These are phyloP conservation scores for Benthosema pterotum DNA, from an alignment of 2,797 vertebrate species.

Conservation along the genomic window DNA sequence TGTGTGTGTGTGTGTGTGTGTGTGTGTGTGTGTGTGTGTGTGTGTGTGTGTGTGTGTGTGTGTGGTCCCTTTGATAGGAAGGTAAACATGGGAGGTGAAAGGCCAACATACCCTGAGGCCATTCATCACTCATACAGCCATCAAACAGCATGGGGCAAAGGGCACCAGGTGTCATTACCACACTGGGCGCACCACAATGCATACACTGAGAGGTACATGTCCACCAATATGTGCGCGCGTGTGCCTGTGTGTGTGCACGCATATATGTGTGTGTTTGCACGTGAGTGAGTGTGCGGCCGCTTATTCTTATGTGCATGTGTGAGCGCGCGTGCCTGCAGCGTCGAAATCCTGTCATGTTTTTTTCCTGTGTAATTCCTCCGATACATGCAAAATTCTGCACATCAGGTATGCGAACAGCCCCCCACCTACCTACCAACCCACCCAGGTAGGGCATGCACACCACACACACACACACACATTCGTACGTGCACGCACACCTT, in stretches of 20 bases:
- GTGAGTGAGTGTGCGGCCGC: conserved; percentile 1
- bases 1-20: too few relatives aligned
- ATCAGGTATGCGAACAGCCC: conserved; percentile 15
- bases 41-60: neutral
- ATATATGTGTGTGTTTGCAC: neutral
- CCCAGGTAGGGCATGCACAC: conserved; percentile 1
- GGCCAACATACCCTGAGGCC: conserved; percentile 66
- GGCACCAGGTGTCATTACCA: conserved; percentile 54
- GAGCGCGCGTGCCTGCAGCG: neutral
- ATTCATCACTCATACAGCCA: conserved; percentile 68
- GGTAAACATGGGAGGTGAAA: conserved; percentile 60
- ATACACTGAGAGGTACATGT: conserved; percentile 2
- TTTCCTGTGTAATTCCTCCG: conserved; percentile 23
- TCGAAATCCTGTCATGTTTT: conserved; percentile 1
- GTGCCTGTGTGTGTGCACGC: neutral
- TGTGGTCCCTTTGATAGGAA: conserved; percentile 33
- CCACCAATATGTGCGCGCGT: conserved; percentile 1
- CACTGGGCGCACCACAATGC: conserved; percentile 6
- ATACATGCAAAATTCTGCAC: conserved; percentile 34
- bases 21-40: too few relatives aligned
- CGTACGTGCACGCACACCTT: neutral
- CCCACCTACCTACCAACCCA: conserved; percentile 14
- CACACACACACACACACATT: conserved; percentile 10
- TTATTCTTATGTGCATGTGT: too few relatives aligned
- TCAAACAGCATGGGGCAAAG: conserved; percentile 64